Evolutionary conservation across 2,888 invertebrate species (phyloP), one percentile per base, ranked within the genome.

Genomic region (Cephus pulcher): DNA sequence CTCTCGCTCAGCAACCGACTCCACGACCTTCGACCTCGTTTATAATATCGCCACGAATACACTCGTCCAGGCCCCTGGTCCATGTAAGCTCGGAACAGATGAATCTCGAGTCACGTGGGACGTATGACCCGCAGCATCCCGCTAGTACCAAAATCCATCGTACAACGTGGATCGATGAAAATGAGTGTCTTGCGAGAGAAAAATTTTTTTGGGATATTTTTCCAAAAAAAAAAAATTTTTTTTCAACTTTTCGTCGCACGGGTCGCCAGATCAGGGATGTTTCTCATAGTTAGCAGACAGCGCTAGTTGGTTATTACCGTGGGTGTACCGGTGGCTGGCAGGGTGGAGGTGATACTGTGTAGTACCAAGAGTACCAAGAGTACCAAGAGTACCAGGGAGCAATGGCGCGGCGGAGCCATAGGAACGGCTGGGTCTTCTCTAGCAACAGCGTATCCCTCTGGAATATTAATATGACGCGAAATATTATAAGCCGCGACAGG

Each of bases 391-490:
- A 40, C 78, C 40, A 40, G 40, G 40, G 40, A 4, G 33, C 76
- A n/a, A 30, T 71, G 35, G n/a, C 34, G 73, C n/a, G 15, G 70
- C 74, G 79, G 79, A 78, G 76, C 78, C 75, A 69, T 74, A 74
- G 82, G 83, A 82, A 84, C 83, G 77, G 82, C 80, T 76, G 82
- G 80, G 81, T 81, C 80, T 82, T 80, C 75, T 75, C 83, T 80
- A 40, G 40, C 40, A 40, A 40, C 40, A 15, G 40, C 15, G 40
- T 83, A 87, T 91, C 88, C 88, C 90, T 84, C 86, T 88, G 89
- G 91, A 91, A 91, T 91, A 91, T 91, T 91, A 91, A 91, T 91
- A 89, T 89, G 90, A 90, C 90, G 90, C 90, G 89, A 90, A 91
- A 91, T 91, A 91, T 91, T 90, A 91, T 91, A 90, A 91, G 90